Evolutionary conservation across 2,888 invertebrate genomes (phyloP).

Genomic region (Cybosia mesomella): DNA sequence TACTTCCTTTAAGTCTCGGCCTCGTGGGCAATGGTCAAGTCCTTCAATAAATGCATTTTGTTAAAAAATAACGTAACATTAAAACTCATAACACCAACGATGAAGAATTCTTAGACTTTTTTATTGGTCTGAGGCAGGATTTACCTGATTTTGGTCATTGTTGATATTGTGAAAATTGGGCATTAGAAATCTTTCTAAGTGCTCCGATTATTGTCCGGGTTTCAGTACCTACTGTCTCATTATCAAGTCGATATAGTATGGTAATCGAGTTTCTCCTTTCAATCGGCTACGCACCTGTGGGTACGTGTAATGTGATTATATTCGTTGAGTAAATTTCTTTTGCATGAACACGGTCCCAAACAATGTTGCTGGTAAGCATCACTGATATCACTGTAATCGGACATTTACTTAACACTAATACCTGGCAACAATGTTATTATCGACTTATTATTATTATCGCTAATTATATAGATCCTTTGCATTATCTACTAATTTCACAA

Average conservation of each 20-base stretch:
- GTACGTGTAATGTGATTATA: neutral
- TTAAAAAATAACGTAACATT: neutral
- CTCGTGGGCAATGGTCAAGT: neutral
- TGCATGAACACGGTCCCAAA: neutral
- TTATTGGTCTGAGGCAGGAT: too few species aligned
- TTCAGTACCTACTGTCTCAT: neutral
- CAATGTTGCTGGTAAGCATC: neutral
- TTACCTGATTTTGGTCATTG: neutral
- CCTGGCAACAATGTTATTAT: constrained; percentile 41
- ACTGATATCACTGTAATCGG: constrained; percentile 16
- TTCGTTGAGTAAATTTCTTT: neutral
- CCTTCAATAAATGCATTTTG: neutral
- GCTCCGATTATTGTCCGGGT: too few species aligned
- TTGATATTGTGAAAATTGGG: neutral
- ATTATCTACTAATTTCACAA: constrained; percentile 35
- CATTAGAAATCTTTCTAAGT: neutral
- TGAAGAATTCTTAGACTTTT: too few species aligned
- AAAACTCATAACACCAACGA: neutral
- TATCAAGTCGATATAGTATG: neutral
- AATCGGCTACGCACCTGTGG: neutral
- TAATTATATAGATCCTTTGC: constrained; percentile 34
- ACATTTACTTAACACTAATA: constrained; percentile 19
- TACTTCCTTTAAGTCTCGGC: too few species aligned
- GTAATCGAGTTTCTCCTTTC: neutral
- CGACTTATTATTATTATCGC: constrained; percentile 33